phyloP scores from a whole-genome alignment of 2,797 vertebrate species.

The Lacerta agilis region DNA sequence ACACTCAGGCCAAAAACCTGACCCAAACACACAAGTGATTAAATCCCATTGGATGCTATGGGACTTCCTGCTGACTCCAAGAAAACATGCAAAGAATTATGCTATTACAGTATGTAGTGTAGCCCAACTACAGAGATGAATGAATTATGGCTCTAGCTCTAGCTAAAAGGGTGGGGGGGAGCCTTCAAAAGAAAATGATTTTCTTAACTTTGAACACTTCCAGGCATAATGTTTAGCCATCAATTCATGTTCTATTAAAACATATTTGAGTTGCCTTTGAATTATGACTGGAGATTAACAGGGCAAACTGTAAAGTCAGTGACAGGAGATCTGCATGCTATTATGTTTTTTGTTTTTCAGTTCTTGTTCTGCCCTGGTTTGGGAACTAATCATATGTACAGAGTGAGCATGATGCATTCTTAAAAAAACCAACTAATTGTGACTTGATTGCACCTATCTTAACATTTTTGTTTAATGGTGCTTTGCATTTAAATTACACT shows the following conservation, averaged over 20 bases:
- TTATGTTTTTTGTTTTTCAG: background rate
- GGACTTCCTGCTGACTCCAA: background rate
- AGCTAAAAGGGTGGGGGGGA: background rate
- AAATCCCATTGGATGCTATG: background rate
- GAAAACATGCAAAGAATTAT: background rate
- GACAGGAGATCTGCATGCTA: slow-evolving; percentile 17
- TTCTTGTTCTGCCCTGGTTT: slow-evolving; percentile 11
- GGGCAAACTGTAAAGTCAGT: slow-evolving; percentile 2
- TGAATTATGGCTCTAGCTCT: slow-evolving; percentile 26
- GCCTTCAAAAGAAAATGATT: too few relatives aligned
- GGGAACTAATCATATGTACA: slow-evolving; percentile 47
- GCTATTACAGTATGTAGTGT: background rate
- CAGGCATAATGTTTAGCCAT: slow-evolving; percentile 18
- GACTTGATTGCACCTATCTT: slow-evolving; percentile 63
- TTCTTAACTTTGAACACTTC: slow-evolving; percentile 48
- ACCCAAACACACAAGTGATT: background rate
- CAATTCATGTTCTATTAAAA: slow-evolving; percentile 18
- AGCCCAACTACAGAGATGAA: background rate
- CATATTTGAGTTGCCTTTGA: slow-evolving; percentile 45
- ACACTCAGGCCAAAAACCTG: background rate
- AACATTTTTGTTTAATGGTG: slow-evolving; percentile 68
- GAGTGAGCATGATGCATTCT: background rate
- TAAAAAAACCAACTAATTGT: slow-evolving; percentile 48
- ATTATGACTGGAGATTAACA: slow-evolving; percentile 14
- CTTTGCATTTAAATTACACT: slow-evolving; percentile 63